phyloP scores from a whole-genome alignment of 30 jellyfish, hydroid and myxozoan species.

The Aurelia aurita complex sp. Pacific region DNA sequence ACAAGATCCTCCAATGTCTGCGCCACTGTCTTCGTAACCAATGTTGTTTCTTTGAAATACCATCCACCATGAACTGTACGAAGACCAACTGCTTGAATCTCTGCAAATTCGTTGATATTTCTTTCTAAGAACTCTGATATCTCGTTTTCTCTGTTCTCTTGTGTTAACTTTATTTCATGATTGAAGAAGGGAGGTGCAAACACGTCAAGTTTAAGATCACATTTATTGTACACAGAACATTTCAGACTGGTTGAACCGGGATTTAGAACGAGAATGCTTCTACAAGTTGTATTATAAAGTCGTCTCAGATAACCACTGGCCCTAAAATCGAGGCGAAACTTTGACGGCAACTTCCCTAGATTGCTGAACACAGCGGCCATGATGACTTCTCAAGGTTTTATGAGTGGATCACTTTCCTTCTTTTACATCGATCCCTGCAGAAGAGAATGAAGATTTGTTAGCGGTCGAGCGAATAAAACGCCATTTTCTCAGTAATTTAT shows the following conservation, averaged over 20 bases:
- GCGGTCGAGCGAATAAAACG: too few relatives aligned
- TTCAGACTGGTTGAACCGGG: slow-evolving; percentile 87
- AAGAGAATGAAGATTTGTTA: too few relatives aligned
- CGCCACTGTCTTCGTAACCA: slow-evolving; percentile 47
- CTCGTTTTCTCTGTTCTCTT: slow-evolving; percentile 28
- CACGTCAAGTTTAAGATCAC: slow-evolving; percentile 32
- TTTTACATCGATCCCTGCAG: too few relatives aligned
- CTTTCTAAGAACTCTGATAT: slow-evolving; percentile 20
- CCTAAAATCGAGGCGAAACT: too few relatives aligned
- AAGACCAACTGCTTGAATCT: slow-evolving; percentile 69
- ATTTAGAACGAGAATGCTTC: slow-evolving; percentile 67
- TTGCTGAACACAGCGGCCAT: too few relatives aligned
- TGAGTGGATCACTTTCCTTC: too few relatives aligned
- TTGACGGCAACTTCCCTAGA: too few relatives aligned
- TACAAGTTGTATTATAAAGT: slow-evolving; percentile 10
- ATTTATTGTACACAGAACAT: slow-evolving; percentile 54
- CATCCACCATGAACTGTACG: slow-evolving; percentile 92
- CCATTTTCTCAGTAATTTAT: too few relatives aligned
- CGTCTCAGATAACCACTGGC: neutral
- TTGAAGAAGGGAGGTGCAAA: slow-evolving; percentile 44
- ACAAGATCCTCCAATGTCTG: slow-evolving; percentile 46
- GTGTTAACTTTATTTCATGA: slow-evolving; percentile 26
- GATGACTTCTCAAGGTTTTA: too few relatives aligned
- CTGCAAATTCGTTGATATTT: slow-evolving; percentile 34
- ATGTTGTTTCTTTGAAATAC: slow-evolving; percentile 54